Base-by-base conservation (phyloP, 2,113 vertebrate species). In the Hippocampus comes region DNA sequence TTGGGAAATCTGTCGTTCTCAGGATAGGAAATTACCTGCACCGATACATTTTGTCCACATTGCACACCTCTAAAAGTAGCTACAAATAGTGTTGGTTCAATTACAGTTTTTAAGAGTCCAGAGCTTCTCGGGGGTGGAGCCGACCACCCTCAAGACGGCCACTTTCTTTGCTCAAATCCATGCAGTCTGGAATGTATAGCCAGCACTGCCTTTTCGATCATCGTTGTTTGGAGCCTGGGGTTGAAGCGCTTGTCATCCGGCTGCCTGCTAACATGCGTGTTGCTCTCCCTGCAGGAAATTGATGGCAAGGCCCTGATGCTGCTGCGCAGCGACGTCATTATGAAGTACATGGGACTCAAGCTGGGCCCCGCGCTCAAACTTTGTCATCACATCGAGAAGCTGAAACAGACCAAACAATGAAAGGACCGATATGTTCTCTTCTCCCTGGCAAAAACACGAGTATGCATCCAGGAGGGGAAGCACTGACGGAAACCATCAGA, bases 321-420 rank as follows among this genome's bases (percentile, higher is more conserved):
- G 72, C 93, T 99, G 82, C 93, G 93, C 63, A 97, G 92, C 77
- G 96, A 98, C 20, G 89, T 95, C 93, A 93, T 97, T 49, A 97
- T 98, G 94, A 98, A 96, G 90, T 96, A 97, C 67, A 95, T 98
- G 97, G 95, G 94, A 67, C 90, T 98, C 78, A 98, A 98, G 86
- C 90, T 99, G 75, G 97, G 96, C 25, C 94, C 96, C 57, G 94
- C 95, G 15, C 92, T 98, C 8, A 99, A 97, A 84, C 84, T 99
- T 66, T 96, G 95, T 80, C 93, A 96, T 87, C 95, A 97, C 84
- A 97, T 99, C 27, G 94, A 97, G 85, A 95, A 91, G 90, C 94
- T 98, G 74, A 98, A 97, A 82, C 94, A 95, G 89, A 92, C 88
- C 56, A 97, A 95, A 89, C 93, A 92, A 43, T 94, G 92, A 77